Evolutionary conservation across 2,797 vertebrate species (phyloP), one percentile per base, ranked within the genome.

Genomic region (Clarias platycephalus): DNA sequence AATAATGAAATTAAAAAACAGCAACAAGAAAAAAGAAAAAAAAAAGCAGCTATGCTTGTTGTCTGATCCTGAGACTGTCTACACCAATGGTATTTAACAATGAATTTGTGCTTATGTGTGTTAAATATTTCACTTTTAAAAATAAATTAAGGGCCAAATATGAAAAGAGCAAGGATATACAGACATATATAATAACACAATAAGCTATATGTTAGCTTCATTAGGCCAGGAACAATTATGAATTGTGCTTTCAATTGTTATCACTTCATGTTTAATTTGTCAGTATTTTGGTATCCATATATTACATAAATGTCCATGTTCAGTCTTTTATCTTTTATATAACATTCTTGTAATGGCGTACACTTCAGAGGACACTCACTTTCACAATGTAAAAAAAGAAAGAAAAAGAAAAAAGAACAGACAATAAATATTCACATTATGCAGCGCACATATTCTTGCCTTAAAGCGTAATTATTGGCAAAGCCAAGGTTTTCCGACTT

Each of bases 41-140:
- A 71, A 80, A 82, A 94, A 95, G 93, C 94, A 95, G 93, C 95
- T 94, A 95, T 95, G 96, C 96, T 96, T 94, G 82, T 96, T 94
- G 82, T 95, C 95, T 96, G 97, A 97, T 98, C 97, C 97, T 98
- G 97, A 98, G 97, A 97, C 96, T 95, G 96, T 94, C 96, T 96
- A 95, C 95, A 94, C 94, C 95, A 94, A 94, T 86, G 85, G 84
- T 78, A 83, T 90, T 87, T 82, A 84, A 86, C 85, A 94, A 95
- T 92, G 95, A 95, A 95, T 96, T 95, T 96, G 95, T 95, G 95
- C 95, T 96, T 95, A 93, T 89, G 89, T 89, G 89, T 91, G 84
- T 93, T 88, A 86, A 90, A 91, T 89, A 86, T 49, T 18, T 18
- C 81, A 91, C 88, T 84, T 89, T 91, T 87, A 81, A 91, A 90